Evolutionary conservation across 2,888 invertebrate species (phyloP).

Genomic region (Drosophila mimica): DNA sequence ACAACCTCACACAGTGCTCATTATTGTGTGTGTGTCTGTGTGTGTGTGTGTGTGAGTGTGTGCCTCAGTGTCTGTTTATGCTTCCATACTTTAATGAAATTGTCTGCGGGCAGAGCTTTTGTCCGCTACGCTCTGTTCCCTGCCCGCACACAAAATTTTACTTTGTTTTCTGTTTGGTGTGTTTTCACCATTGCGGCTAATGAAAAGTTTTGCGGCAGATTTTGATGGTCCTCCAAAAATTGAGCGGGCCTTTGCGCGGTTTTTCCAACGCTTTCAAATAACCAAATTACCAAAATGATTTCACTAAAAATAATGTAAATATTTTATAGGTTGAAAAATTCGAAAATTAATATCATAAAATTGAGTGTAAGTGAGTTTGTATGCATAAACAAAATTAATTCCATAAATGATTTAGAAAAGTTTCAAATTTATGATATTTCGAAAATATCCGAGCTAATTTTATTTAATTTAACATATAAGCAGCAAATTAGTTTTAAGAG

Average conservation of each 20-base stretch:
- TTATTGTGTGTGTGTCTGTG: conserved; percentile 32
- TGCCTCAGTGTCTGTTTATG: conserved; percentile 58
- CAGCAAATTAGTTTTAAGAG: no score
- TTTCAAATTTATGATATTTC: neutral
- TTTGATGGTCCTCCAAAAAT: conserved; percentile 58
- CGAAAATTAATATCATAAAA: conserved; percentile 1
- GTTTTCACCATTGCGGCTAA: conserved; percentile 58
- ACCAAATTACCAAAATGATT: conserved; percentile 37
- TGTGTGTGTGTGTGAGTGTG: conserved; percentile 51
- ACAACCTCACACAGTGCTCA: conserved; percentile 32
- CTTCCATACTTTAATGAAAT: conserved; percentile 73
- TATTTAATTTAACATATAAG: no score
- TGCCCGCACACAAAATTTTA: neutral
- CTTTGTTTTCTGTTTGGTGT: conserved; percentile 40
- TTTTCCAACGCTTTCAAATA: conserved; percentile 5
- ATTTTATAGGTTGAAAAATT: conserved; percentile 13
- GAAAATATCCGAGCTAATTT: no score
- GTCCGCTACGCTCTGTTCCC: neutral
- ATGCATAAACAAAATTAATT: neutral
- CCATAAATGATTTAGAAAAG: neutral
- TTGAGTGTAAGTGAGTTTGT: neutral
- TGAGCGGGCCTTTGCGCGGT: conserved; percentile 34
- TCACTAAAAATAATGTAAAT: conserved; percentile 8
- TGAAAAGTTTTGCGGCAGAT: conserved; percentile 59
- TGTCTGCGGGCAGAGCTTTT: conserved; percentile 70